phyloP scores from a whole-genome alignment of 1,140 invertebrate species.

The Leptinotarsa lineolata region DNA sequence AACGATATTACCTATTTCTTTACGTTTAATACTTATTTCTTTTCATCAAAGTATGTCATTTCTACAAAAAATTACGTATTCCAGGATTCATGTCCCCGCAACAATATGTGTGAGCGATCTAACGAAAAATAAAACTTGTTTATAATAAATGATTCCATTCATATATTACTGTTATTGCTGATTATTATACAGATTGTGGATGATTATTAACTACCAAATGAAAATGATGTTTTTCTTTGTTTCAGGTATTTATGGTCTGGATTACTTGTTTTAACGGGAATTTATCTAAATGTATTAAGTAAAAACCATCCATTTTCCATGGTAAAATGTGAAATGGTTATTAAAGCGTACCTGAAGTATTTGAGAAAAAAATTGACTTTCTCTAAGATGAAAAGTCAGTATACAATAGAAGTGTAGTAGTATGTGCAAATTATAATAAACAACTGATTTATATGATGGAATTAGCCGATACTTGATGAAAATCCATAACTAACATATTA shows the following conservation, averaged over 20 bases:
- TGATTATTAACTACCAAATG: background rate
- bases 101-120: too few relatives aligned
- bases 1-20: too few relatives aligned
- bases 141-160: too few relatives aligned
- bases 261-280: slow-evolving; percentile 81
- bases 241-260: slow-evolving; percentile 90
- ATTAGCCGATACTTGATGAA: too few relatives aligned
- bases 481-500: too few relatives aligned
- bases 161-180: too few relatives aligned
- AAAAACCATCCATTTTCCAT: slow-evolving; percentile 64
- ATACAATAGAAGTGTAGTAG: slow-evolving; percentile 40
- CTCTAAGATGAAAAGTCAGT: slow-evolving; percentile 38
- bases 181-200: slow-evolving; percentile 11
- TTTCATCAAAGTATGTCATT: too few relatives aligned
- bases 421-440: background rate
- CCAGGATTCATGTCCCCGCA: too few relatives aligned
- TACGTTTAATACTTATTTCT: too few relatives aligned
- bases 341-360: slow-evolving; percentile 32
- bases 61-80: too few relatives aligned
- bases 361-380: slow-evolving; percentile 41
- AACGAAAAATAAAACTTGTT: too few relatives aligned
- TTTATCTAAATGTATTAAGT: slow-evolving; percentile 88
- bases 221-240: slow-evolving; percentile 35
- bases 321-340: slow-evolving; percentile 43
- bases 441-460: too few relatives aligned